Evolutionary conservation across 2,113 vertebrate genomes (phyloP).

Genomic region (Ovis canadensis): DNA sequence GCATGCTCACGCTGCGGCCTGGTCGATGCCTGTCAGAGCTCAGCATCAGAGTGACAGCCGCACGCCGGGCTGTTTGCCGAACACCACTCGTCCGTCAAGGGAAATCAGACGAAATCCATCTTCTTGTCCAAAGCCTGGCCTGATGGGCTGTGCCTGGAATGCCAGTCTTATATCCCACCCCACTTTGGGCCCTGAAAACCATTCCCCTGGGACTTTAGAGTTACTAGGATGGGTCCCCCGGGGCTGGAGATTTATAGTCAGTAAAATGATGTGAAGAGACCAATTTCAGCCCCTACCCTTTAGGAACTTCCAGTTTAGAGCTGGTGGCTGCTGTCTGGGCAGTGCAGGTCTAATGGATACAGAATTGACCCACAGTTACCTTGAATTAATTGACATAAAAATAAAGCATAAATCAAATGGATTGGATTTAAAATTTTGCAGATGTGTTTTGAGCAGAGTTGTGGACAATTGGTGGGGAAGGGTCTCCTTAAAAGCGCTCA

Average conservation of each 20-base stretch:
- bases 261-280: background rate
- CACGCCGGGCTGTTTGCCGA: constrained; percentile 62
- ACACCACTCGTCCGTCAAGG: constrained; percentile 64
- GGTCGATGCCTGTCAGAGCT: constrained; percentile 70
- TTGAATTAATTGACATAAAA: background rate
- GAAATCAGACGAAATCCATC: constrained; percentile 69
- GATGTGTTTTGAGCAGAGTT: background rate
- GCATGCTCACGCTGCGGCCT: constrained; percentile 57
- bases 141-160: constrained; percentile 25
- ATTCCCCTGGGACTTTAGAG: background rate
- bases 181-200: background rate
- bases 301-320: background rate
- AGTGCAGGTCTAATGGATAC: background rate
- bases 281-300: background rate
- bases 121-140: constrained; percentile 53
- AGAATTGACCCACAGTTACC: background rate
- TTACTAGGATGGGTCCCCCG: background rate
- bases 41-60: constrained; percentile 59
- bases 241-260: background rate
- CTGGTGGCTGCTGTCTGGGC: background rate
- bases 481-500: constrained; percentile 16
- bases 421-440: background rate
- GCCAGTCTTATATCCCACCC: constrained; percentile 22
- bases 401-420: background rate
- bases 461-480: background rate